Conservation (phyloP, 1,140 invertebrate genomes). For the Eciton burchellii region DNA sequence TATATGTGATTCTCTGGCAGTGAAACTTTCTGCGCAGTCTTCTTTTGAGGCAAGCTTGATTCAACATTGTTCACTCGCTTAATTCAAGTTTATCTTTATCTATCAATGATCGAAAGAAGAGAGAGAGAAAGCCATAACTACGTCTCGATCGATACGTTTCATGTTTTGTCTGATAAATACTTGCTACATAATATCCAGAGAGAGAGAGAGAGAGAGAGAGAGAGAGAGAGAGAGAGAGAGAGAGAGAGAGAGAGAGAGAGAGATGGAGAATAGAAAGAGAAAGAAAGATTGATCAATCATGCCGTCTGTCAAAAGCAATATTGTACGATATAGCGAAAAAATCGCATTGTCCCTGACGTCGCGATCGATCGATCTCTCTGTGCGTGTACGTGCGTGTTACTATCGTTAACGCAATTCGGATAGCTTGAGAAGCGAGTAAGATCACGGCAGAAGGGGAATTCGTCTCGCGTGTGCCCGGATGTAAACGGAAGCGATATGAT, state of each 20-base stretch:
- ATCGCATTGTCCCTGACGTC: too few species aligned
- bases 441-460: not conserved
- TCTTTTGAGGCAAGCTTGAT: constrained; percentile 76
- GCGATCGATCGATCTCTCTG: too few species aligned
- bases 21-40: constrained; percentile 65
- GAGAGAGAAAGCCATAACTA: constrained; percentile 19
- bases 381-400: too few species aligned
- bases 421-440: too few species aligned
- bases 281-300: not conserved
- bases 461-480: constrained; percentile 15
- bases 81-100: constrained; percentile 76
- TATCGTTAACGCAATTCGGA: too few species aligned
- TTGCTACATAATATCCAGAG: too few species aligned
- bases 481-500: constrained; percentile 65
- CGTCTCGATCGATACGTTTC: constrained; percentile 36
- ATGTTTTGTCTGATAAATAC: not conserved
- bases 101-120: constrained; percentile 52
- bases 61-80: constrained; percentile 77
- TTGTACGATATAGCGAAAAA: too few species aligned
- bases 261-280: not conserved
- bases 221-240: not conserved
- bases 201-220: not conserved
- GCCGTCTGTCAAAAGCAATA: too few species aligned
- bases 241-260: not conserved
- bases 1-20: not conserved